phyloP scores from a whole-genome alignment of 2,888 invertebrate species.

The Mimumesa dahlbomi region DNA sequence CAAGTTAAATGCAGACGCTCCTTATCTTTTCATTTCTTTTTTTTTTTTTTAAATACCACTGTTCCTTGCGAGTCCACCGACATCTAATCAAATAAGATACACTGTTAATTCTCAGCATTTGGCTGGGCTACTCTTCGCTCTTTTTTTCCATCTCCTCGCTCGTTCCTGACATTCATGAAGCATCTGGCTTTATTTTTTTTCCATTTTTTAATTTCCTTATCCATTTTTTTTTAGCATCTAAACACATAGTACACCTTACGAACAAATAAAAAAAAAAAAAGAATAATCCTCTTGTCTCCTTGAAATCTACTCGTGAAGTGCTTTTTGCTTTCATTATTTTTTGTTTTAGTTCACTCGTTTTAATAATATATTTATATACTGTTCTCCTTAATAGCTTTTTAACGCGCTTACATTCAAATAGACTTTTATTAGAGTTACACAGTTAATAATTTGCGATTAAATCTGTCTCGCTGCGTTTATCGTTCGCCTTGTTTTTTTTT shows the following conservation, averaged over 20 bases:
- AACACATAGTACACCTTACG: constrained; percentile 55
- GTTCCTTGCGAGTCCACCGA: neutral
- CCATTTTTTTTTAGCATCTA: constrained; percentile 49
- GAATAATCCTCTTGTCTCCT: constrained; percentile 34
- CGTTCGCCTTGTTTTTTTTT: constrained; percentile 56
- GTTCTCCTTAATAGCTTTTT: constrained; percentile 72
- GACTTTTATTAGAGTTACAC: constrained; percentile 76
- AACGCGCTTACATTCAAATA: constrained; percentile 78
- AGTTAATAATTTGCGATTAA: constrained; percentile 68
- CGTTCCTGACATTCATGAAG: constrained; percentile 12
- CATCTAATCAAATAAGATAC: neutral
- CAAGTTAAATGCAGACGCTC: constrained; percentile 35
- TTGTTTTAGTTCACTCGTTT: constrained; percentile 62
- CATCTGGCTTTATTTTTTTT: constrained; percentile 6
- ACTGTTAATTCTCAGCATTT: constrained; percentile 2
- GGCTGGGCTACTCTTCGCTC: constrained; percentile 55
- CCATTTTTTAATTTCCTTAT: neutral
- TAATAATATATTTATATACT: constrained; percentile 62
- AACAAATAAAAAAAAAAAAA: constrained; percentile 45
- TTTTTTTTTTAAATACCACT: neutral
- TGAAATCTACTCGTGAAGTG: constrained; percentile 51
- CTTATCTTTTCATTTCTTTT: constrained; percentile 12
- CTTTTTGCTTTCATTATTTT: constrained; percentile 48
- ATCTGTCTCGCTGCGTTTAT: constrained; percentile 55
- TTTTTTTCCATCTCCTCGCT: constrained; percentile 44